A percentile compares a stretch with the other conserved stretches of the same genome.
These are phyloP conservation scores for Leptestheria dahalacensis DNA, from an alignment of 1,140 invertebrate species.

Conservation along the genomic window DNA sequence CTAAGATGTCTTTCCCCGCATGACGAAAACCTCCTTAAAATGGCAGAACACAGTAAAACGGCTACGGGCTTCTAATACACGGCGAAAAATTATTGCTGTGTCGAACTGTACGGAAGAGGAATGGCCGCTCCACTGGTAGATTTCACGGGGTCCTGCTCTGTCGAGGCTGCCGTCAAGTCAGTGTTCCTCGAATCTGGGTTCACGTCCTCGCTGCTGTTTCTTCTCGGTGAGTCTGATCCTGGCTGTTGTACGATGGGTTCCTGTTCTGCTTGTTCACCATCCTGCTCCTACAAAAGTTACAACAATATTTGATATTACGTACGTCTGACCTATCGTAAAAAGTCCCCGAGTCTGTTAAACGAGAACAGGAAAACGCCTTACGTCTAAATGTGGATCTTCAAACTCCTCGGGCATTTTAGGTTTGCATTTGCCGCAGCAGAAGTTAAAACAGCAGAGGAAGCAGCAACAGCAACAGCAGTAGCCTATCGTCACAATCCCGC, in stretches of 20 bases:
- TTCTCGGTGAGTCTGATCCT: background rate
- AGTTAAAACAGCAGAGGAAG: constrained; percentile 90
- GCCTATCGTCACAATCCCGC: constrained; percentile 76
- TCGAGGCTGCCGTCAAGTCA: no score
- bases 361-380: background rate
- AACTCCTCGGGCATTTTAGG: constrained; percentile 70
- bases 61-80: background rate
- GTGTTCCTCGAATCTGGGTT: background rate
- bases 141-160: background rate
- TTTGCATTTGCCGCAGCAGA: constrained; percentile 93
- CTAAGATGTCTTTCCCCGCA: background rate
- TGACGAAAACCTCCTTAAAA: background rate
- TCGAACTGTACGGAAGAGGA: background rate
- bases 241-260: background rate
- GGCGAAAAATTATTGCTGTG: background rate
- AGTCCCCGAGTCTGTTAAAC: no score
- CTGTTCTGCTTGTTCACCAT: background rate
- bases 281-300: no score
- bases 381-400: constrained; percentile 59
- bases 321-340: no score
- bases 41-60: no score
- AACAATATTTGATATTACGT: no score
- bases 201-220: background rate
- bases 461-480: constrained; percentile 64
- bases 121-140: background rate